Evolutionary conservation across 1,140 invertebrate genomes (phyloP).

Genomic region (Sycophaga agraensis): DNA sequence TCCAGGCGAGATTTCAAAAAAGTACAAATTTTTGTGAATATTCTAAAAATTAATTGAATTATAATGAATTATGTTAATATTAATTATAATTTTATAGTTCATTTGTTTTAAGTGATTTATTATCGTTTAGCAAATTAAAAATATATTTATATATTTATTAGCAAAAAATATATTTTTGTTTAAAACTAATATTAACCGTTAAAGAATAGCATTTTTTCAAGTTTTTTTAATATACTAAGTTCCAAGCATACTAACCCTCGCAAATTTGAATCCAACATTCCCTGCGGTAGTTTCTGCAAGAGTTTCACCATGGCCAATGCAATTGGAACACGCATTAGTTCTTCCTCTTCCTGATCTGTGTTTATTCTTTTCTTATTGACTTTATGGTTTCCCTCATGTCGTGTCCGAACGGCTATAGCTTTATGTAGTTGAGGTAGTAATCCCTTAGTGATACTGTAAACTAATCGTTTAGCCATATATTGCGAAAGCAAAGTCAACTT

Average conservation of each 20-base stretch:
- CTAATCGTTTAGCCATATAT: slow-evolving; percentile 74
- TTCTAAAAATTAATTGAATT: slow-evolving; percentile 48
- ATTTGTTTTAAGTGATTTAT: no score
- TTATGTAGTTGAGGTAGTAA: slow-evolving; percentile 69
- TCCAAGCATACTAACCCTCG: slow-evolving; percentile 79
- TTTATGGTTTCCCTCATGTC: slow-evolving; percentile 79
- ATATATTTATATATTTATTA: no score
- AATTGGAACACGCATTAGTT: slow-evolving; percentile 87
- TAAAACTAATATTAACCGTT: no score
- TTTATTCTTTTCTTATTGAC: slow-evolving; percentile 69
- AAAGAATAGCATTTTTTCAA: no score
- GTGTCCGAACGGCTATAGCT: slow-evolving; percentile 72
- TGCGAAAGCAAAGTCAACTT: slow-evolving; percentile 64
- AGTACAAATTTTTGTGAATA: slow-evolving; percentile 86
- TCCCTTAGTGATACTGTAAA: slow-evolving; percentile 58
- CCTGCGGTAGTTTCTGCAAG: slow-evolving; percentile 80
- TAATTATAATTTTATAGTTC: no score
- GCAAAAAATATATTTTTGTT: no score
- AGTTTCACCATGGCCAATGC: slow-evolving; percentile 91
- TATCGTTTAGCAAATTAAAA: no score
- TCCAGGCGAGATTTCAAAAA: slow-evolving; percentile 88
- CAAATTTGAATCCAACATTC: slow-evolving; percentile 74
- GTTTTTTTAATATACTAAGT: no score
- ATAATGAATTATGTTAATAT: no score
- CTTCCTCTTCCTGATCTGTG: slow-evolving; percentile 77